phyloP scores from a whole-genome alignment of 1,140 invertebrate species.

The Phocides pigmalion region DNA sequence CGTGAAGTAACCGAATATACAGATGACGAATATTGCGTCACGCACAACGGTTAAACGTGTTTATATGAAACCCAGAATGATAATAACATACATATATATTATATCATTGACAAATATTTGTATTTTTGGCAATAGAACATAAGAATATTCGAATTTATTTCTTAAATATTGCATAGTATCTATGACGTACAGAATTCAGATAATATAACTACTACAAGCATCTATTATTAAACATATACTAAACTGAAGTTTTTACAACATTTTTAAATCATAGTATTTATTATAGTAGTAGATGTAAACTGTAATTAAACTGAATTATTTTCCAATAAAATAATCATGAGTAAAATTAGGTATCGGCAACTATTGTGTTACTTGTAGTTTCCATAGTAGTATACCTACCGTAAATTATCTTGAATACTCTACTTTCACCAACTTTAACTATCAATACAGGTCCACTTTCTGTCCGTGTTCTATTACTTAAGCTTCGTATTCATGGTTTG shows the following conservation, averaged over 20 bases:
- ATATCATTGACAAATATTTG: constrained; percentile 1
- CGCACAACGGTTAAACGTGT: neutral
- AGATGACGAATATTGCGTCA: constrained; percentile 26
- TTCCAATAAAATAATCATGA: too few species aligned
- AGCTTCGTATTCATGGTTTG: neutral
- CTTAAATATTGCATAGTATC: neutral
- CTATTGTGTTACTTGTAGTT: too few species aligned
- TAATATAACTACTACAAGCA: too few species aligned
- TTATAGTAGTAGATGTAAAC: too few species aligned
- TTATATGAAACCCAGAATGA: neutral
- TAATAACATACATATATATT: neutral
- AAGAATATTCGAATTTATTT: constrained; percentile 1
- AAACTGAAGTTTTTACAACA: too few species aligned
- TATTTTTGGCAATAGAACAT: too few species aligned
- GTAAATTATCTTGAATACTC: constrained; percentile 3
- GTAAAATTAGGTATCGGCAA: too few species aligned
- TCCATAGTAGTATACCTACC: neutral
- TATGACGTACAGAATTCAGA: too few species aligned
- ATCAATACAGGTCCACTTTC: neutral
- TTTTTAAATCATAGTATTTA: too few species aligned
- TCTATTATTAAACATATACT: too few species aligned
- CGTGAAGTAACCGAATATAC: constrained; percentile 17
- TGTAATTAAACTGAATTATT: too few species aligned
- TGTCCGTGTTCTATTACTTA: constrained; percentile 6
- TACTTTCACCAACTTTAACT: constrained; percentile 6